Evolutionary conservation across 2,797 vertebrate species (phyloP), one percentile per base, ranked within the genome.

Genomic region (Phoebastria nigripes): DNA sequence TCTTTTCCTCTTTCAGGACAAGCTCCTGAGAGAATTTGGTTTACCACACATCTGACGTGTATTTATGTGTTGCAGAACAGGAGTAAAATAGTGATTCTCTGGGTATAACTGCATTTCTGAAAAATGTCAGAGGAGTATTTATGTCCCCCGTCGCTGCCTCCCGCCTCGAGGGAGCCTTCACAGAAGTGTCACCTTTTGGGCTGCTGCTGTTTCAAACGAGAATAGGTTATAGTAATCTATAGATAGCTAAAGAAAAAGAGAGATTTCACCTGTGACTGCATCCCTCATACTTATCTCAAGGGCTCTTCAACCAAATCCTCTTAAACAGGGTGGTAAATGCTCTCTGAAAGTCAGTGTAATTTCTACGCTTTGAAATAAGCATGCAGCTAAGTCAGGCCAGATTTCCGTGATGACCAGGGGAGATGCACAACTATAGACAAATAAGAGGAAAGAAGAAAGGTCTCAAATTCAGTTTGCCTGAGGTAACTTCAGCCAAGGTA

Each of bases 1-100:
- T 91, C 95, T 96, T 97, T 97, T 72, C 69, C 66, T 89, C 94
- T 97, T 97, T 95, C 80, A 87, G 95, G 96, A 97, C 94, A 92
- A 95, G 70, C 89, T 97, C 97, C 93, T 96, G 93, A 67, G 93
- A 95, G 72, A 67, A 96, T 92, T 95, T 83, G 86, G 82, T 94
- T 97, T 89, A 90, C 90, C 79, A 77, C 87, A 96, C 89, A 72
- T 87, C 92, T 97, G 97, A 93, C 41, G 4, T 89, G 65, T 93
- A 92, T 96, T 97, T 97, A 97, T 95, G 72, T 76, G 72, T 74
- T 97, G 82, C 61, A 70, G 63, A 95, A 95, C 46, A 78, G 87
- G 58, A 94, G 72, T 90, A 94, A 90, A 91, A 87, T 58, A 90
- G 92, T 5, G 8, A 92, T 94, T 91, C 55, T 82, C 69, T 71